Evolutionary conservation across 2,888 invertebrate genomes (phyloP), one percentile per base, ranked within the genome.

Genomic region (Miltochrista miniata): DNA sequence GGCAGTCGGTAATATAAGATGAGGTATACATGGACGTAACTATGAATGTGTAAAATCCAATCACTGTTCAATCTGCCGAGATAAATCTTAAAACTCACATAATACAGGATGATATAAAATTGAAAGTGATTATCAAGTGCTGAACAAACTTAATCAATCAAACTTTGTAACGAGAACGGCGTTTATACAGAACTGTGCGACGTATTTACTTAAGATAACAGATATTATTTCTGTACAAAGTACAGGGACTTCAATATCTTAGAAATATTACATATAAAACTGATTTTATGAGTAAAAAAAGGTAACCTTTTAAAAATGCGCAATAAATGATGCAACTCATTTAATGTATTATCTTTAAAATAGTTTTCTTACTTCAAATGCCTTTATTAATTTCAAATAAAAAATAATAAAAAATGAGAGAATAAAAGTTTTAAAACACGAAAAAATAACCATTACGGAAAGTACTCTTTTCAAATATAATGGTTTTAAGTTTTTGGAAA

Each of bases 121-220:
- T 42, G 64, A 68, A 64, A 67, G 58, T 64, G 65, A 65, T 61
- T 61, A 63, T 68, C 64, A 65, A 67, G 64, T 57, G 66, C 64
- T 61, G 64, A 66, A 70, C 63, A 64, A 83, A 83, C 76, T 83
- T 81, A 72, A 81, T 80, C 81, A 83, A 83, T 82, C 77, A 76
- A 83, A 83, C 65, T 82, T 81, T 48, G 58, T 57, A 64, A 67
- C 60, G 60, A n/a, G n/a, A n/a, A n/a, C n/a, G n/a, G n/a, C n/a
- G n/a, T n/a, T n/a, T n/a, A n/a, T 61, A 57, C 59, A 57, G 56
- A 51, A 70, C 52, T 70, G 66, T 57, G 65, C 66, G 62, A 68
- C 67, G 69, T 75, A 76, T 75, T 72, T 74, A 72, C 70, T 68
- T 72, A 54, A 62, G 66, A 74, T 70, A n/a, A 67, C 61, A 65